Evolutionary conservation across 2,113 vertebrate genomes (phyloP).

Genomic region (Bubo blakistoni): DNA sequence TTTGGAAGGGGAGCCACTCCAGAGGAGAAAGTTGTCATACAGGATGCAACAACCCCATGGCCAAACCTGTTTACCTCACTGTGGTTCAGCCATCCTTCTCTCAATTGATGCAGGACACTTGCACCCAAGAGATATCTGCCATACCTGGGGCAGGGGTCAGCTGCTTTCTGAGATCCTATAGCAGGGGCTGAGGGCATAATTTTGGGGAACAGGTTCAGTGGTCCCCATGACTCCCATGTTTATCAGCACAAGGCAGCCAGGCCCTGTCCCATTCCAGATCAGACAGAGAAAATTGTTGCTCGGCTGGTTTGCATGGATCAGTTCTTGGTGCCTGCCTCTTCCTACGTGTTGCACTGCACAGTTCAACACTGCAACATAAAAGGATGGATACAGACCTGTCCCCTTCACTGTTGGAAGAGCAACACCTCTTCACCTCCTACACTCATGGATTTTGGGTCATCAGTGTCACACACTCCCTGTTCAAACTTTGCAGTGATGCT

Average conservation of each 20-base stretch:
- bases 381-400: neutral
- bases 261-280: neutral
- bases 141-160: neutral
- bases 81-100: neutral
- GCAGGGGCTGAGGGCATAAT: neutral
- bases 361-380: neutral
- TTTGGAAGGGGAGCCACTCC: neutral
- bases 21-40: neutral
- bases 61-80: neutral
- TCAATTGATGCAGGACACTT: neutral
- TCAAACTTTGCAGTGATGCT: neutral
- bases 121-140: neutral
- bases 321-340: neutral
- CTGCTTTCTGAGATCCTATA: neutral
- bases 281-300: neutral
- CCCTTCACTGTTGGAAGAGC: neutral
- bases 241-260: neutral
- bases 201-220: neutral
- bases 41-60: neutral
- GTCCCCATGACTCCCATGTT: neutral
- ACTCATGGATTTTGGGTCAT: neutral
- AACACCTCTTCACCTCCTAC: neutral
- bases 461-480: neutral
- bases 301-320: fast-evolving
- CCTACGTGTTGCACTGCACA: neutral